These are phyloP conservation scores for Trichechus manatus DNA, from an alignment of 2,113 vertebrate species.

Conservation along the genomic window DNA sequence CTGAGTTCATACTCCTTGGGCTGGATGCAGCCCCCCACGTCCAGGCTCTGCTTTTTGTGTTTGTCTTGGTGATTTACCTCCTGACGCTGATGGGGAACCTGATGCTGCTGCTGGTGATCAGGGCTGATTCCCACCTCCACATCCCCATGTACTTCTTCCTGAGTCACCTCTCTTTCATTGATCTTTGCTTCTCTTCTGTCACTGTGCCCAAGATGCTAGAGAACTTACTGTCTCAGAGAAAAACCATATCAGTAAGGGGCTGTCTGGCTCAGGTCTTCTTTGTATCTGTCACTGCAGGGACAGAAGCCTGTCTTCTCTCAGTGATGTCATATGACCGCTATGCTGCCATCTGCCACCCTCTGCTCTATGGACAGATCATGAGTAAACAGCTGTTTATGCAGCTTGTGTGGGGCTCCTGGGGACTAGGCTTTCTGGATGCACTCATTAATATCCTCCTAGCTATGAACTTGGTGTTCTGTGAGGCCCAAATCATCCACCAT, in stretches of 20 bases:
- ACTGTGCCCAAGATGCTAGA: too few species aligned
- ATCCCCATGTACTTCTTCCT: conserved; percentile 78
- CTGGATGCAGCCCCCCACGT: not conserved
- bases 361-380: too few species aligned
- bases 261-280: conserved; percentile 65
- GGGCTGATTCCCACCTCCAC: conserved; percentile 65
- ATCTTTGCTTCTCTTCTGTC: too few species aligned
- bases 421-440: too few species aligned
- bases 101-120: conserved; percentile 62
- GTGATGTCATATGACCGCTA: not conserved
- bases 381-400: too few species aligned
- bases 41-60: not conserved
- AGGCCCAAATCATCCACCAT: too few species aligned
- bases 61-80: conserved; percentile 1
- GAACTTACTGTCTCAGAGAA: not conserved
- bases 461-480: too few species aligned
- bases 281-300: conserved; percentile 49
- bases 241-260: conserved; percentile 14
- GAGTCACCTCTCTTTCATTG: not conserved
- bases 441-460: too few species aligned
- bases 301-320: conserved; percentile 16
- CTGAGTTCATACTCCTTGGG: not conserved
- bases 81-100: conserved; percentile 30
- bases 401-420: too few species aligned
- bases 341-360: too few species aligned